A percentile compares a stretch with the other conserved stretches of the same genome.
These are phyloP conservation scores for Palythoa grandiflora DNA, from an alignment of 92 coral and sea anemone species.

Conservation along the genomic window DNA sequence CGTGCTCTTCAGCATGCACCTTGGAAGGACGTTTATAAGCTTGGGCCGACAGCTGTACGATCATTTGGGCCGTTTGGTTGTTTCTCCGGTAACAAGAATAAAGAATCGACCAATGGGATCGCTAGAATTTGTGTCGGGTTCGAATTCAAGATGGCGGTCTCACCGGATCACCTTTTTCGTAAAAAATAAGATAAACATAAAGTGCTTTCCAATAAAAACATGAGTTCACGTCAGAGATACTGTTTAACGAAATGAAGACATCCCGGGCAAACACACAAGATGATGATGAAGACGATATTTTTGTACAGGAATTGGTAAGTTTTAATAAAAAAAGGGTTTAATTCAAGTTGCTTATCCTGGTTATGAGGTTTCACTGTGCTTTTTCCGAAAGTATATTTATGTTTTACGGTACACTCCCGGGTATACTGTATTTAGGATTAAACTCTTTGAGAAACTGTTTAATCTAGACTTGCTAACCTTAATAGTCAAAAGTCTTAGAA, in stretches of 20 bases:
- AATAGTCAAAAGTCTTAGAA: too few species aligned
- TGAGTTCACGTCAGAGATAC: neutral
- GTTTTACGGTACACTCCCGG: too few species aligned
- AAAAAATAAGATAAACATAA: neutral
- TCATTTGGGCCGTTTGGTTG: slow-evolving; percentile 18
- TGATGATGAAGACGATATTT: slow-evolving; percentile 76
- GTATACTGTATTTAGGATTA: too few species aligned
- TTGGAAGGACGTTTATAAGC: neutral
- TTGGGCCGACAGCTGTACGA: neutral
- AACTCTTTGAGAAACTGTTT: too few species aligned
- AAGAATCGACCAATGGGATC: slow-evolving; percentile 68
- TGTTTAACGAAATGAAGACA: slow-evolving; percentile 62
- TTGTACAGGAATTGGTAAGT: slow-evolving; percentile 80
- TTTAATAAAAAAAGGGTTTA: too few species aligned
- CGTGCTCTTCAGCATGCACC: slow-evolving; percentile 12
- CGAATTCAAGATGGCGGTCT: slow-evolving; percentile 72
- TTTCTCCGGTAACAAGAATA: slow-evolving; percentile 73
- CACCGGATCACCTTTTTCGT: neutral
- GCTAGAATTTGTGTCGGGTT: slow-evolving; percentile 71
- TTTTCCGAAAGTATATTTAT: too few species aligned
- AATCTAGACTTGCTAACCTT: too few species aligned
- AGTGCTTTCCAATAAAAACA: slow-evolving; percentile 28
- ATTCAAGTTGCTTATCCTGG: too few species aligned
- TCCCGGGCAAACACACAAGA: slow-evolving; percentile 46
- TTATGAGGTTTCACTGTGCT: too few species aligned